Percentiles rank a stretch among this genome's conserved stretches.
These are phyloP conservation scores for Pharmacophagus antenor DNA, from an alignment of 2,888 invertebrate genomes.

Conservation along the genomic window DNA sequence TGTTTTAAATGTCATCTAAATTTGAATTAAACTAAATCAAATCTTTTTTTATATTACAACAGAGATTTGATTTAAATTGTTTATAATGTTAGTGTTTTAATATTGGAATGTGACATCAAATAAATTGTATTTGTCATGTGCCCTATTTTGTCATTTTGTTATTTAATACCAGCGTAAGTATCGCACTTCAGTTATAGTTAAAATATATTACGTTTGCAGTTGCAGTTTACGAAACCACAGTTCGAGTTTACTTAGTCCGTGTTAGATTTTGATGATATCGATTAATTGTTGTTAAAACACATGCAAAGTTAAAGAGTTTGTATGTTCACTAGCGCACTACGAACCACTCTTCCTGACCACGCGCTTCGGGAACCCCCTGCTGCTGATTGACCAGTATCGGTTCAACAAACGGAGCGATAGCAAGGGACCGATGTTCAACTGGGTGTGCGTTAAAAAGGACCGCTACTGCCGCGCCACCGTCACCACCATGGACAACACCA, in stretches of 20 bases:
- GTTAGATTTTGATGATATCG: not conserved
- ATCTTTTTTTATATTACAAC: not conserved
- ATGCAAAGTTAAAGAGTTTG: no score
- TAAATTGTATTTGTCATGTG: not conserved
- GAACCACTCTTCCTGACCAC: conserved; percentile 43
- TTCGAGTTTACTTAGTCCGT: not conserved
- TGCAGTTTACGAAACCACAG: no score
- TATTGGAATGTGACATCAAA: not conserved
- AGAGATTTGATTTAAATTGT: not conserved
- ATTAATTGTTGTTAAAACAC: no score
- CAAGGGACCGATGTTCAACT: conserved; percentile 41
- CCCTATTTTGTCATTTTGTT: not conserved
- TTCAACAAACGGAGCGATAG: conserved; percentile 52
- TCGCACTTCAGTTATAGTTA: not conserved
- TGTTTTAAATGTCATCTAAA: no score
- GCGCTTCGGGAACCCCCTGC: conserved; percentile 47
- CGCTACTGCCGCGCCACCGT: conserved; percentile 47
- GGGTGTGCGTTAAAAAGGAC: conserved; percentile 51
- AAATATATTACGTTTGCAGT: no score
- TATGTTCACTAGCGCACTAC: conserved; percentile 33
- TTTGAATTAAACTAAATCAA: no score
- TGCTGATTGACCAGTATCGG: conserved; percentile 44
- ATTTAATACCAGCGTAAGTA: not conserved
- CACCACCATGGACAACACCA: conserved; percentile 40
- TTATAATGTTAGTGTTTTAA: not conserved